phyloP scores from a whole-genome alignment of 1,140 invertebrate genomes.

The Elysia chlorotica region DNA sequence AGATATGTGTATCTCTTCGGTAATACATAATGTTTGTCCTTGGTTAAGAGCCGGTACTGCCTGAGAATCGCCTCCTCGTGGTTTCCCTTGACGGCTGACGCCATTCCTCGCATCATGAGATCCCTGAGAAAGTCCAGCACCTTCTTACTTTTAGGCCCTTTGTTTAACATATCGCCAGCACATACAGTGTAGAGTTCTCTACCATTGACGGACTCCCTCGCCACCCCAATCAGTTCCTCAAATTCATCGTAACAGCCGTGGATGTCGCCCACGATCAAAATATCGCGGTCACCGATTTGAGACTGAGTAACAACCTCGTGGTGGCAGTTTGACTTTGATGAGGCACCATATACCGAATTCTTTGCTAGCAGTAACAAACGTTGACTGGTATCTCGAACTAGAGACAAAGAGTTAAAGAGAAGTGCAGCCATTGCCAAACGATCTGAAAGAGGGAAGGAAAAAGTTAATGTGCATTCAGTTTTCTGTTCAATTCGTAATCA shows the following conservation, averaged over 20 bases:
- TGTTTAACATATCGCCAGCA: slow-evolving; percentile 60
- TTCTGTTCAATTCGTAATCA: no score
- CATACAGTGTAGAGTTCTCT: slow-evolving; percentile 52
- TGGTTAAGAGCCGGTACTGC: slow-evolving; percentile 23
- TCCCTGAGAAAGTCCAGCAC: slow-evolving; percentile 35
- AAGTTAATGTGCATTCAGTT: no score
- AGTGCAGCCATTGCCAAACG: slow-evolving; percentile 9
- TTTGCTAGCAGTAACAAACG: background rate
- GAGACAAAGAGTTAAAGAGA: slow-evolving; percentile 6
- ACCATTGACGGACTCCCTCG: slow-evolving; percentile 15
- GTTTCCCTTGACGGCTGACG: slow-evolving; percentile 47
- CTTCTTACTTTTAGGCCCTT: slow-evolving; percentile 56
- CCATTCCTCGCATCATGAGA: slow-evolving; percentile 3
- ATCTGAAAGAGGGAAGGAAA: no score
- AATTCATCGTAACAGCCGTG: slow-evolving; percentile 62
- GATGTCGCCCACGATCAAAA: slow-evolving; percentile 61
- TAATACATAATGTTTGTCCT: slow-evolving; percentile 34
- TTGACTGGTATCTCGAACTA: background rate
- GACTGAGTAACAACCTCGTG: slow-evolving; percentile 25
- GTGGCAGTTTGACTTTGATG: slow-evolving; percentile 35
- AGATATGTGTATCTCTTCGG: slow-evolving; percentile 49
- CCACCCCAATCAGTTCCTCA: slow-evolving; percentile 38
- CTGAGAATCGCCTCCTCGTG: slow-evolving; percentile 47
- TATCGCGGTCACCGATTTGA: slow-evolving; percentile 28
- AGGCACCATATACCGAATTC: slow-evolving; percentile 30